A percentile compares a stretch with the other conserved stretches of the same genome.
phyloP scores from a whole-genome alignment of 2,888 invertebrate species.

The Poecilus cupreus region DNA sequence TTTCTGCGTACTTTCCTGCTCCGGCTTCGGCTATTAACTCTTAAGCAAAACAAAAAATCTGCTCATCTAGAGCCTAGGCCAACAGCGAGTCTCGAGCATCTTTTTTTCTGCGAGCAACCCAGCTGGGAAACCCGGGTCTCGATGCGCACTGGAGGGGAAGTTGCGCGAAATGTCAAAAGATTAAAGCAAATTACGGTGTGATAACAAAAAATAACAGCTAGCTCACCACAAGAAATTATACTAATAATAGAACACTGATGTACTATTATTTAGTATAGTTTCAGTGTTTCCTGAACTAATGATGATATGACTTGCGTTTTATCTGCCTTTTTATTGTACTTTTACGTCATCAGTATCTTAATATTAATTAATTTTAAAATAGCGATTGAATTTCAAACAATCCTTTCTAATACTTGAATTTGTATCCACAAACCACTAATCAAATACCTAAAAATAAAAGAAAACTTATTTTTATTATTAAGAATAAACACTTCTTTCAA shows the following conservation, averaged over 20 bases:
- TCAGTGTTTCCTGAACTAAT: background rate
- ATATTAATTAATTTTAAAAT: no score
- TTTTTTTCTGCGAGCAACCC: background rate
- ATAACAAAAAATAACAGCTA: background rate
- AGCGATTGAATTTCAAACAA: no score
- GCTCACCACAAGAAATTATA: background rate
- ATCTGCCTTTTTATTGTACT: no score
- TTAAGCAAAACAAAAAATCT: background rate
- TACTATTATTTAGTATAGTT: background rate
- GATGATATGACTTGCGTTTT: background rate
- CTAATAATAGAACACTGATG: background rate
- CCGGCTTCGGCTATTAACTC: no score
- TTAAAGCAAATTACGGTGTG: background rate
- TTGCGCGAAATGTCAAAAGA: background rate
- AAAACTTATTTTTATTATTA: no score
- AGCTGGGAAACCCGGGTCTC: background rate
- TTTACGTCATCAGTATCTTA: no score
- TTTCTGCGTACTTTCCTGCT: no score
- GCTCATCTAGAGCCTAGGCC: background rate
- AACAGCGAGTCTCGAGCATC: background rate
- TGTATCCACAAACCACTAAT: no score
- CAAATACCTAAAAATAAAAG: no score
- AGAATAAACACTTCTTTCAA: no score
- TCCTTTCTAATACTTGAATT: no score
- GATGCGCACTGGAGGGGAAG: background rate